phyloP scores from a whole-genome alignment of 2,888 invertebrate genomes.

The Boloria euphrosyne region DNA sequence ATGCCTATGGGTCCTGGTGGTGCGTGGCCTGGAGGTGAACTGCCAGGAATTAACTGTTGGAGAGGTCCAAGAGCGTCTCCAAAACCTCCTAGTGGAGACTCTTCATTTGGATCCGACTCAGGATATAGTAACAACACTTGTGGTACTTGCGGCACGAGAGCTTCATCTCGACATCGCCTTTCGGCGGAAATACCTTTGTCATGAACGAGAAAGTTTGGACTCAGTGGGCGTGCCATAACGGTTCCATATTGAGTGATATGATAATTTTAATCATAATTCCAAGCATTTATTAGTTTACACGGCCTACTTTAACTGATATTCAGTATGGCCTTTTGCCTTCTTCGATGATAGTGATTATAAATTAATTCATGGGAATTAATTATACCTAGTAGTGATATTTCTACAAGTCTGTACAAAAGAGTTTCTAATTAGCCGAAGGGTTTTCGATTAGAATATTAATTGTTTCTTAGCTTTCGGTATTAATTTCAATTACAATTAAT shows the following conservation, averaged over 20 bases:
- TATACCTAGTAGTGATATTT: conserved; percentile 63
- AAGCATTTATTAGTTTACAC: conserved; percentile 64
- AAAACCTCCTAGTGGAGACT: conserved; percentile 86
- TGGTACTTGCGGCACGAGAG: conserved; percentile 84
- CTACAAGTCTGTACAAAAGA: conserved; percentile 65
- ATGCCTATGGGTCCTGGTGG: conserved; percentile 83
- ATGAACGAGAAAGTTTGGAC: conserved; percentile 60
- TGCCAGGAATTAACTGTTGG: conserved; percentile 83
- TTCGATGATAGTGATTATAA: conserved; percentile 46
- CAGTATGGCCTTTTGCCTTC: conserved; percentile 71
- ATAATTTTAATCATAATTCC: conserved; percentile 33
- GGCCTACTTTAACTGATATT: conserved; percentile 63
- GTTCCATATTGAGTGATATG: conserved; percentile 40
- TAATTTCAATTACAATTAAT: conserved; percentile 32
- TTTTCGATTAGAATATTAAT: conserved; percentile 36
- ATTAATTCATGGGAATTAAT: conserved; percentile 42
- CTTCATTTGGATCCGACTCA: conserved; percentile 92
- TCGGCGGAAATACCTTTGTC: conserved; percentile 79
- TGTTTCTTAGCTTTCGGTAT: conserved; percentile 35
- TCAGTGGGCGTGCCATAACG: conserved; percentile 56
- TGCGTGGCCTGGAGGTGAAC: conserved; percentile 86
- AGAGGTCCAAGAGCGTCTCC: conserved; percentile 79
- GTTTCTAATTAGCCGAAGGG: conserved; percentile 36
- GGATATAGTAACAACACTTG: conserved; percentile 92
- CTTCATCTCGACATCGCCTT: conserved; percentile 76